A percentile compares a stretch with the other conserved stretches of the same genome.
Conservation (phyloP, 53 echinoderm and acorn worm genomes). For the Crossaster papposus region DNA sequence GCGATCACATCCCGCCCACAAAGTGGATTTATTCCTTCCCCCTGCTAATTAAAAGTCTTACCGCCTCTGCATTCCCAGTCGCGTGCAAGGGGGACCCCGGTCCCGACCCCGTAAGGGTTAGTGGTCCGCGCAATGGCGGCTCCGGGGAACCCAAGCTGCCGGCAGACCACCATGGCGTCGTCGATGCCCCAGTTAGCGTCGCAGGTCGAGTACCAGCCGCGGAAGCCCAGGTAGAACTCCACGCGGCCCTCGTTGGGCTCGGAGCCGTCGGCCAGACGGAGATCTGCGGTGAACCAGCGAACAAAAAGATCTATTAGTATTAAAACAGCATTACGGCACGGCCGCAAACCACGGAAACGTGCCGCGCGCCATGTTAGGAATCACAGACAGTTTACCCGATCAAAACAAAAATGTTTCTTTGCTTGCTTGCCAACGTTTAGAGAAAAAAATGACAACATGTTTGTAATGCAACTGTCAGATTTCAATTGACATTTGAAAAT, state of each 20-base stretch:
- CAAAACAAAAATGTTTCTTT: too few relatives aligned
- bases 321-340: neutral
- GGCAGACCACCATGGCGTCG: slow-evolving; percentile 82
- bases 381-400: too few relatives aligned
- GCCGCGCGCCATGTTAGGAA: neutral
- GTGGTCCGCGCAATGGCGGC: slow-evolving; percentile 51
- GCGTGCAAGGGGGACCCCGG: slow-evolving; percentile 63
- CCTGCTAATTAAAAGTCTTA: slow-evolving; percentile 49
- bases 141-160: slow-evolving; percentile 81
- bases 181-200: slow-evolving; percentile 73
- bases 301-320: neutral
- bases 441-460: too few relatives aligned
- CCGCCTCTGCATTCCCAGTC: slow-evolving; percentile 78
- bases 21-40: neutral
- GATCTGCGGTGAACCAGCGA: slow-evolving; percentile 53
- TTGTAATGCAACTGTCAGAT: too few relatives aligned
- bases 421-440: too few relatives aligned
- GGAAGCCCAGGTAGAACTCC: slow-evolving; percentile 76
- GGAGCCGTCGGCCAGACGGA: slow-evolving; percentile 67
- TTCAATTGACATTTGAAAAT: too few relatives aligned
- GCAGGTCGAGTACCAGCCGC: slow-evolving; percentile 85
- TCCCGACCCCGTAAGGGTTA: slow-evolving; percentile 24
- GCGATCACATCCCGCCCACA: neutral
- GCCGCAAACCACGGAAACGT: neutral
- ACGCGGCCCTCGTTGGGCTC: slow-evolving; percentile 71